Evolutionary conservation across 2,797 vertebrate species (phyloP), one percentile per base, ranked within the genome.

Genomic region (Percopsis omiscomaycus): DNA sequence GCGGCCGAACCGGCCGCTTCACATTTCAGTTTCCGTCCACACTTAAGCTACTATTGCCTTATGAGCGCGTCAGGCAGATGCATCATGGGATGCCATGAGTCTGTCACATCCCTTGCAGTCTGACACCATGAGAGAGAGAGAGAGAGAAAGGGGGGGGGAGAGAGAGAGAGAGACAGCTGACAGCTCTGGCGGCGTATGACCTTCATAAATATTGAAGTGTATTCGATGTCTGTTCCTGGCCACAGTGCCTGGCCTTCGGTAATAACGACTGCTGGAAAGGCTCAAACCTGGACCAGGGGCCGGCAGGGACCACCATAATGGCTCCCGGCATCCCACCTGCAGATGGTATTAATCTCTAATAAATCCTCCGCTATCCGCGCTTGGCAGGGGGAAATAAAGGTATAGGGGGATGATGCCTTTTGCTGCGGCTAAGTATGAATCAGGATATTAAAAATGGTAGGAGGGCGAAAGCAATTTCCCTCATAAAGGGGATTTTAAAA

Each of bases 381-480:
- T 74, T 76, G 74, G 66, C 54, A 14, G 3, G 73, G 48, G 45
- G 70, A 61, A 83, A 79, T 69, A 79, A 81, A 46, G 58, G 71
- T 78, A 67, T 2, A 13, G 74, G 63, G 65, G 56, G 73, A 80
- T 48, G 75, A 75, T 84, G 79, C 67, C 27, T 78, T 85, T 84
- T 69, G 78, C 69, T 62, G 66, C 51, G 50, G 3, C 71, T 71
- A 71, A 75, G 68, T 77, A 75, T 79, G 91, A 90, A 86, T 68
- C 83, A 90, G 79, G 89, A 92, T 88, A 91, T 93, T 90, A 92
- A 91, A 92, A 89, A 82, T 83, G 89, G 78, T 84, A 71, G 74
- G 73, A 76, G 80, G 80, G 79, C 83, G 89, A 79, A 93, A 92
- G 82, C 90, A 92, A 92, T 92, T 91, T 93, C 90, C 88, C 88